A percentile compares a stretch with the other conserved stretches of the same genome.
These are phyloP conservation scores for Tachina fera DNA, from an alignment of 2,888 invertebrate genomes.

Conservation along the genomic window DNA sequence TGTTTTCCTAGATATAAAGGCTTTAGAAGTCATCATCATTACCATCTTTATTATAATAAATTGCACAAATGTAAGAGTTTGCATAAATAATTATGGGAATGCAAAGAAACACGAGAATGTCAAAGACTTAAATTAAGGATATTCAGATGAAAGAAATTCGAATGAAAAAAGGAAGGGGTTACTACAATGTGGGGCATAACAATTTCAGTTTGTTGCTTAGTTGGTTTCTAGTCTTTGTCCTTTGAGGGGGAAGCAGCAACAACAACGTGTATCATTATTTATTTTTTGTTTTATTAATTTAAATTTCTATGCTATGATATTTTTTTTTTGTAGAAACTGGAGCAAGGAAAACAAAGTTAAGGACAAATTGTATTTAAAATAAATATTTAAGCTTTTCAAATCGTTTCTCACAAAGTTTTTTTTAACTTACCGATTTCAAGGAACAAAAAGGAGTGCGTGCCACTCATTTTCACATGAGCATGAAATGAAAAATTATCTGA, in stretches of 20 bases:
- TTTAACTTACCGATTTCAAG: neutral
- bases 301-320: neutral
- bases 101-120: neutral
- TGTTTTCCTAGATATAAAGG: neutral
- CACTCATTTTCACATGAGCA: no score
- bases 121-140: slow-evolving; percentile 27
- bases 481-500: neutral
- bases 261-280: slow-evolving; percentile 2
- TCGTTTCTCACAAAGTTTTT: neutral
- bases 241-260: neutral
- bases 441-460: neutral
- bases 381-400: neutral
- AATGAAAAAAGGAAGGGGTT: neutral
- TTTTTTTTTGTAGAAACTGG: neutral
- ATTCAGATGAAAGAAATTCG: neutral
- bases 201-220: neutral
- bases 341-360: neutral
- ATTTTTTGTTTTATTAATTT: neutral
- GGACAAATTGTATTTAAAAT: neutral
- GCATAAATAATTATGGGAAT: slow-evolving; percentile 23
- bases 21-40: slow-evolving; percentile 3
- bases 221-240: slow-evolving; percentile 2
- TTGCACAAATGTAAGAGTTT: neutral
- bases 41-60: neutral
- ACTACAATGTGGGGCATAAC: slow-evolving; percentile 9